Conservation (phyloP, 1,140 invertebrate species). For the Dinoponera quadriceps region DNA sequence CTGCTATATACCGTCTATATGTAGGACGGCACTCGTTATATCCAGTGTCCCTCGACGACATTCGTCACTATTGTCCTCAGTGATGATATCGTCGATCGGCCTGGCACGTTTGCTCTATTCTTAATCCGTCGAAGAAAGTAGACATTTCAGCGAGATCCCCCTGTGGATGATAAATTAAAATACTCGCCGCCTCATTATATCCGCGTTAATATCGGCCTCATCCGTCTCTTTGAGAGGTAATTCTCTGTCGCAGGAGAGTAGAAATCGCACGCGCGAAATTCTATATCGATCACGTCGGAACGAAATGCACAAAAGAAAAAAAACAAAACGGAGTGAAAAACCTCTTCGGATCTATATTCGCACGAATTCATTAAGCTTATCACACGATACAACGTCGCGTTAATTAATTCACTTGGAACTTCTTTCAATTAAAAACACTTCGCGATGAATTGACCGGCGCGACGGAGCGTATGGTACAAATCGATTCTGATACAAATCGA, state of each 20-base stretch:
- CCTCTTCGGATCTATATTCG: too few species aligned
- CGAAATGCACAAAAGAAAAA: not conserved
- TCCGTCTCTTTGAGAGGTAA: not conserved
- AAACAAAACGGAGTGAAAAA: too few species aligned
- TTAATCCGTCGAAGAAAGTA: constrained; percentile 38
- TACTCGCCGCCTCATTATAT: constrained; percentile 9
- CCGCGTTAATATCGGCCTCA: constrained; percentile 11
- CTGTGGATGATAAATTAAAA: constrained; percentile 32
- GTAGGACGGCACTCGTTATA: constrained; percentile 32
- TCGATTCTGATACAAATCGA: not conserved
- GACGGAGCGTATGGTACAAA: not conserved
- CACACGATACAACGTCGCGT: too few species aligned
- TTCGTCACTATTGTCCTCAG: constrained; percentile 42
- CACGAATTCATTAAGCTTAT: too few species aligned
- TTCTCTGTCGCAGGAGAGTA: not conserved
- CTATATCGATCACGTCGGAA: not conserved
- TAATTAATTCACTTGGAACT: constrained; percentile 1
- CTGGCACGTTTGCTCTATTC: constrained; percentile 30
- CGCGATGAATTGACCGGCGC: not conserved
- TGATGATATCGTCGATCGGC: constrained; percentile 43
- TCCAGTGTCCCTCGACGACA: constrained; percentile 19
- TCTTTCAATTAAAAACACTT: not conserved
- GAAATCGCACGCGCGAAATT: not conserved
- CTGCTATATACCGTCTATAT: constrained; percentile 17
- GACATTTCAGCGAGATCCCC: constrained; percentile 30